Evolutionary conservation across 2,113 vertebrate species (phyloP).

Genomic region (Guaruba guarouba): DNA sequence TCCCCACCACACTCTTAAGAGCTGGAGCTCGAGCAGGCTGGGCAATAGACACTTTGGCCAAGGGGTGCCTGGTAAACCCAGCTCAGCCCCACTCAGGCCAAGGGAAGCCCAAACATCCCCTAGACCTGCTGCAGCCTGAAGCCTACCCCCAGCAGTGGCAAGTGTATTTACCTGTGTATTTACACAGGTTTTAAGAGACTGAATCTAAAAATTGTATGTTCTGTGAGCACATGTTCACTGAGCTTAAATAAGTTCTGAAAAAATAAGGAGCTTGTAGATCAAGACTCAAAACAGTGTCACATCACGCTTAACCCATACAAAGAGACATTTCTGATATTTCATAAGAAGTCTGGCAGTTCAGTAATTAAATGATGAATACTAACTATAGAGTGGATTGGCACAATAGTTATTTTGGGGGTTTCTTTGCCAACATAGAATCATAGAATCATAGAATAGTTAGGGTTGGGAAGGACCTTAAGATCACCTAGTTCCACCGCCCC

Average conservation of each 20-base stretch:
- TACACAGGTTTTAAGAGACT: background rate
- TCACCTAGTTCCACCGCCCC: too few species aligned
- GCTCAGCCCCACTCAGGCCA: too few species aligned
- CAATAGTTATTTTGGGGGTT: background rate
- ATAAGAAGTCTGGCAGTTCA: background rate
- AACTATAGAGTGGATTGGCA: background rate
- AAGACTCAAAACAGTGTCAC: background rate
- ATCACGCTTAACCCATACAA: background rate
- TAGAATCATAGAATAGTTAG: too few species aligned
- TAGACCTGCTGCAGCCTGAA: accelerated
- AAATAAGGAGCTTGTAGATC: background rate
- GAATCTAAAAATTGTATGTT: background rate
- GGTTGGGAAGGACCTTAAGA: too few species aligned
- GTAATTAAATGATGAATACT: background rate
- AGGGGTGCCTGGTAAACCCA: accelerated
- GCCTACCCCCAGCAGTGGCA: background rate
- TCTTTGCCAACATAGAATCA: background rate
- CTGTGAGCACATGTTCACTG: background rate
- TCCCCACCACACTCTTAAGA: accelerated
- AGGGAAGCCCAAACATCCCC: background rate
- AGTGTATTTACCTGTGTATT: background rate
- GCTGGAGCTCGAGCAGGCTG: background rate
- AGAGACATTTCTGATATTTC: background rate
- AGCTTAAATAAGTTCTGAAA: background rate
- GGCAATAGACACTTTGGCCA: too few species aligned